Evolutionary conservation across 2,888 invertebrate species (phyloP).

Genomic region (Adineta ricciae): DNA sequence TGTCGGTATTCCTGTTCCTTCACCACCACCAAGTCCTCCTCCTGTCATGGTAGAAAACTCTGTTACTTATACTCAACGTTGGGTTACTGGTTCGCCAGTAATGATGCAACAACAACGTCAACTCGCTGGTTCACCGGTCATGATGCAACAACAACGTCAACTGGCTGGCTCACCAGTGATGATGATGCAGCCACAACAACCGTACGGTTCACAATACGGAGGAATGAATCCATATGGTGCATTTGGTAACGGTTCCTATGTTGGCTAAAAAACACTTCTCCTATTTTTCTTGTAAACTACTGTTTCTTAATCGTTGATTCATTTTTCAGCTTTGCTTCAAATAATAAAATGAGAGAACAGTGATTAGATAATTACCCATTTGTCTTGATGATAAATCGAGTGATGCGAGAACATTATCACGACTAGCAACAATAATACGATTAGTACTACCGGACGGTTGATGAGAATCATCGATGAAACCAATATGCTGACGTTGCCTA

Average conservation of each 20-base stretch:
- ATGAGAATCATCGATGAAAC: slow-evolving; percentile 1
- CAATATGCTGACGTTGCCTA: slow-evolving; percentile 13
- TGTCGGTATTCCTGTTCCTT: slow-evolving; percentile 1
- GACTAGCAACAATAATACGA: background rate
- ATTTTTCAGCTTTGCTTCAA: background rate
- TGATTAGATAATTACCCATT: background rate
- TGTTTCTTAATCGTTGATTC: no score
- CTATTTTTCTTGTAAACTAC: background rate
- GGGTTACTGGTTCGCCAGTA: background rate
- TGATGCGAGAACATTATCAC: background rate
- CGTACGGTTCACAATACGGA: background rate
- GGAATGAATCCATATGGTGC: background rate
- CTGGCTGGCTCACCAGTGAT: no score
- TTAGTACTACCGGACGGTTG: background rate
- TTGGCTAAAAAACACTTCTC: background rate
- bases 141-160: no score
- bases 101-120: background rate
- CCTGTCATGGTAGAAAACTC: background rate
- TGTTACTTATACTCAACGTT: background rate
- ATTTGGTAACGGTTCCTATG: background rate
- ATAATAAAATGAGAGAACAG: background rate
- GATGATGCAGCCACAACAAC: background rate
- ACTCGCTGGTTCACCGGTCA: background rate
- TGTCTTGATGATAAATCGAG: background rate
- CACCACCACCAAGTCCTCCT: slow-evolving; percentile 17